Conservation (phyloP, 30 jellyfish, hydroid and myxozoan species). For the Turritopsis rubra region DNA sequence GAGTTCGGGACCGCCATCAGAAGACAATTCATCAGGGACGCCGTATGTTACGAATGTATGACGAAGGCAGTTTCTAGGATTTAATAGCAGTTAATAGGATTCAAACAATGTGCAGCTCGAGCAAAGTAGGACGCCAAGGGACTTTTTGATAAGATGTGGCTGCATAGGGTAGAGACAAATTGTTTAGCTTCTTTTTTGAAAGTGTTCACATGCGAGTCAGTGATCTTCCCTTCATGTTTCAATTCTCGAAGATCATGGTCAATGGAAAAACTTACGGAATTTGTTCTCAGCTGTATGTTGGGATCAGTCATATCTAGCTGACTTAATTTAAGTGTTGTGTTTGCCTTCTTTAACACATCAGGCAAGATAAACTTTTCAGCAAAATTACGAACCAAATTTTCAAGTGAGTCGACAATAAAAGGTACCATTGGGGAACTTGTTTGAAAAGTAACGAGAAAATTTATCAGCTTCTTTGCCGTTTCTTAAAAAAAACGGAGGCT, state of each 20-base stretch:
- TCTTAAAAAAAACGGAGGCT: not conserved
- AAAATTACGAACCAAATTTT: not conserved
- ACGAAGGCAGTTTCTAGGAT: too few species aligned
- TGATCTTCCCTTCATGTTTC: not conserved
- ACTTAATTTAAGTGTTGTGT: not conserved
- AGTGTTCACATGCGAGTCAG: too few species aligned
- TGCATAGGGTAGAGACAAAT: not conserved
- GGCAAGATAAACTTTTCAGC: not conserved
- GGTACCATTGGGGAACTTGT: conserved; percentile 19
- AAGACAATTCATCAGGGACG: too few species aligned
- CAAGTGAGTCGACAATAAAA: not conserved
- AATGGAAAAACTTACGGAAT: conserved; percentile 2
- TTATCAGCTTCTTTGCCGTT: not conserved
- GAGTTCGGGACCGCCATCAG: too few species aligned
- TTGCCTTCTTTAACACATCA: not conserved
- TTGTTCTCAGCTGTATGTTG: not conserved
- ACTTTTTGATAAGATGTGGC: not conserved
- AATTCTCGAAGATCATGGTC: not conserved
- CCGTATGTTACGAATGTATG: too few species aligned
- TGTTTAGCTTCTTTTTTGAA: not conserved
- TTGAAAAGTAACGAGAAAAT: conserved; percentile 6
- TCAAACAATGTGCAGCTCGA: not conserved
- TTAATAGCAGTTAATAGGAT: too few species aligned
- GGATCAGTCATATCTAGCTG: too few species aligned
- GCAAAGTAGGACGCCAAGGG: not conserved